These are phyloP conservation scores for Drosophila suboccidentalis DNA, from an alignment of 2,888 invertebrate species.

Conservation along the genomic window DNA sequence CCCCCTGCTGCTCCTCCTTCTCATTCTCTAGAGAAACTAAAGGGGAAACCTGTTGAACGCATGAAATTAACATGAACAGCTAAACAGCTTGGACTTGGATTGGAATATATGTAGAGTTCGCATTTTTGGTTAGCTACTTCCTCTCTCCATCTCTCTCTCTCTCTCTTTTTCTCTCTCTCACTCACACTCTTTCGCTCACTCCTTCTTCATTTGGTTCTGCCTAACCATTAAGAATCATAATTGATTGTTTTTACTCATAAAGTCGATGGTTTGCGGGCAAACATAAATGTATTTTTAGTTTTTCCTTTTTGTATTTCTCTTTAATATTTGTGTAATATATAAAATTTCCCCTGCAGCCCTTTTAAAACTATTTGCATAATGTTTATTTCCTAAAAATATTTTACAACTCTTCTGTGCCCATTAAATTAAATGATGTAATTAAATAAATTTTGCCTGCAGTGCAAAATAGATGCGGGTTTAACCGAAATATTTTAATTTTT, in stretches of 20 bases:
- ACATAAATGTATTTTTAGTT: constrained; percentile 22
- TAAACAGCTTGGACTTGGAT: constrained; percentile 47
- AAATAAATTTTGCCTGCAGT: constrained; percentile 22
- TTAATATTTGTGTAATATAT: constrained; percentile 2
- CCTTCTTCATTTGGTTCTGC: constrained; percentile 20
- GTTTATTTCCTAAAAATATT: constrained; percentile 33
- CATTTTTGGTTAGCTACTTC: constrained; percentile 56
- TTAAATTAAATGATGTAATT: constrained; percentile 27
- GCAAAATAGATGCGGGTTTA: constrained; percentile 32
- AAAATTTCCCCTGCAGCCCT: constrained; percentile 35
- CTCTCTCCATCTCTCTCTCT: constrained; percentile 26
- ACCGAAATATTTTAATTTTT: not conserved
- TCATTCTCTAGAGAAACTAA: not conserved
- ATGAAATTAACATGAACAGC: constrained; percentile 71
- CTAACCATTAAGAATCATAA: constrained; percentile 66
- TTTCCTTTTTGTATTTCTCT: not conserved
- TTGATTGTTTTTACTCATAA: constrained; percentile 49
- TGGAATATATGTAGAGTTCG: constrained; percentile 39
- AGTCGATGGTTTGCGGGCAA: constrained; percentile 52
- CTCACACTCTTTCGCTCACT: not conserved
- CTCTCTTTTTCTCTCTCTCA: constrained; percentile 7
- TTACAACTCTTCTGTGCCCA: constrained; percentile 14
- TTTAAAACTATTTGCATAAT: constrained; percentile 60
- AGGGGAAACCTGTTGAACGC: constrained; percentile 73
- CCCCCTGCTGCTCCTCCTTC: not conserved